phyloP scores from a whole-genome alignment of 1,140 invertebrate genomes.

The Neodiprion virginianus region DNA sequence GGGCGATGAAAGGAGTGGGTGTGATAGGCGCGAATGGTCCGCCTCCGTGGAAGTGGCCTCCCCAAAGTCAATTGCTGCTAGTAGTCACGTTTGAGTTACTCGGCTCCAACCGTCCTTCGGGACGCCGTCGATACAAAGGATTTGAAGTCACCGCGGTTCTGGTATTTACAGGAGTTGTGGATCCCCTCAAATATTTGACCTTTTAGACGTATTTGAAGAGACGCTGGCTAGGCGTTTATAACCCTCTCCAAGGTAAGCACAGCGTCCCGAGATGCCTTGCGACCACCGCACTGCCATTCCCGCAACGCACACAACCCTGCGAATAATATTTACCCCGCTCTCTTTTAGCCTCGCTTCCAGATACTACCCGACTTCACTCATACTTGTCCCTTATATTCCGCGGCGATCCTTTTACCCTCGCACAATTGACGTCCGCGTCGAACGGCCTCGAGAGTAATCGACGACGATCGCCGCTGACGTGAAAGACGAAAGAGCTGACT shows the following conservation, averaged over 20 bases:
- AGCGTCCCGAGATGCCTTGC: too few species aligned
- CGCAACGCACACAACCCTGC: not conserved
- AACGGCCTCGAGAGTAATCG: too few species aligned
- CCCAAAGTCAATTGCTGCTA: constrained; percentile 4
- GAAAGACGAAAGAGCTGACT: too few species aligned
- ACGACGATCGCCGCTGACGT: too few species aligned
- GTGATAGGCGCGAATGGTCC: too few species aligned
- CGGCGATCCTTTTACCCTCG: not conserved
- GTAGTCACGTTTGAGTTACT: not conserved
- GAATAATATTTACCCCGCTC: not conserved
- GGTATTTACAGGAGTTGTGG: constrained; percentile 46
- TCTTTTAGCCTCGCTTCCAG: not conserved
- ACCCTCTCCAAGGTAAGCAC: too few species aligned
- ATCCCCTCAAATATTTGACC: constrained; percentile 54
- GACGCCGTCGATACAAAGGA: constrained; percentile 29
- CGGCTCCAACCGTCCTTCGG: not conserved
- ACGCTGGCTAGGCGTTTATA: not conserved
- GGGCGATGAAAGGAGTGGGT: too few species aligned
- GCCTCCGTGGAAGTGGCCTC: not conserved
- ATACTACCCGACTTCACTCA: not conserved
- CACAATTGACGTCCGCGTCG: too few species aligned
- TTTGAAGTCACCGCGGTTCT: constrained; percentile 36
- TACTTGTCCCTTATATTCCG: not conserved
- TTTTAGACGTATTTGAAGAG: constrained; percentile 50
- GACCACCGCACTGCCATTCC: not conserved